phyloP scores from a whole-genome alignment of 2,797 vertebrate species.

The Triplophysa bombifrons region DNA sequence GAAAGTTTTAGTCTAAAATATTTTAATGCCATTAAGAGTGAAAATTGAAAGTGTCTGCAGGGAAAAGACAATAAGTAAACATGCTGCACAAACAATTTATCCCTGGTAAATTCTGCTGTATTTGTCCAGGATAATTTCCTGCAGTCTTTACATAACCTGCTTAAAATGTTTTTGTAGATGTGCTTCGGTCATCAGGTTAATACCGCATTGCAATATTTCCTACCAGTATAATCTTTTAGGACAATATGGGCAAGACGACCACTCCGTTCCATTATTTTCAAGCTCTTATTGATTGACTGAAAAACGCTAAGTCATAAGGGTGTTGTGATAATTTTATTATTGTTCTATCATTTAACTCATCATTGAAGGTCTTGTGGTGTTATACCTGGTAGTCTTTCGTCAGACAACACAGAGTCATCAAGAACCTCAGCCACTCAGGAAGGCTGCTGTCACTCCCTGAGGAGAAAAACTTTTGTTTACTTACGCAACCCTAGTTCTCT shows the following conservation, averaged over 20 bases:
- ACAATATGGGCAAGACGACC: not conserved
- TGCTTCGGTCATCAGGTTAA: not conserved
- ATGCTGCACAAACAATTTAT: not conserved
- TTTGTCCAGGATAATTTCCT: not conserved
- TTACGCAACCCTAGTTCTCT: too few relatives aligned
- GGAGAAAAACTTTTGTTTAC: conserved; percentile 3
- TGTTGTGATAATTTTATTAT: not conserved
- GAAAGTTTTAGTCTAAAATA: too few relatives aligned
- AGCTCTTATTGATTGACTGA: not conserved
- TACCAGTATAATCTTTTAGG: not conserved
- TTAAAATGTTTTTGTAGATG: not conserved
- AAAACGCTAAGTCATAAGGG: not conserved
- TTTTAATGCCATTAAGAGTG: too few relatives aligned
- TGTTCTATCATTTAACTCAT: not conserved
- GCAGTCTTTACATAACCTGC: not conserved
- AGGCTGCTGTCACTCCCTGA: conserved; percentile 75
- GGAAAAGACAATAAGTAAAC: too few relatives aligned
- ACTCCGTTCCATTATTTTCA: not conserved
- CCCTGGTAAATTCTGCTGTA: not conserved
- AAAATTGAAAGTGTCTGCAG: too few relatives aligned
- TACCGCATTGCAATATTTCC: not conserved
- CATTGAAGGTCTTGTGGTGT: not conserved
- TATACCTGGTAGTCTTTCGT: conserved; percentile 82
- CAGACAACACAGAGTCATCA: conserved; percentile 93
- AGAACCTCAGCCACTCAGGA: conserved; percentile 87